phyloP scores from a whole-genome alignment of 2,888 invertebrate species.

The Rambutsinella grinnellia region DNA sequence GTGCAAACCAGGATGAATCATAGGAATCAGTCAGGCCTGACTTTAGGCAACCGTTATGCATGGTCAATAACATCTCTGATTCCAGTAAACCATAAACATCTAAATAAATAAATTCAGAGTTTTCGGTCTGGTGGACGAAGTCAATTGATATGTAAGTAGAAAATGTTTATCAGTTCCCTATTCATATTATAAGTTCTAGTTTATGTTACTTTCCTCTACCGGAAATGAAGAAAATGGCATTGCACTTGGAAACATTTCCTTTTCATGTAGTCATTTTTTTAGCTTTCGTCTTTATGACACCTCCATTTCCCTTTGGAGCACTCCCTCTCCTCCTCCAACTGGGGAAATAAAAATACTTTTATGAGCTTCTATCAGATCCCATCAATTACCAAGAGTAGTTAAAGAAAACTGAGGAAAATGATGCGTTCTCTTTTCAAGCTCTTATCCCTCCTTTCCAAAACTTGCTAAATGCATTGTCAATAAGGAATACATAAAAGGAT shows the following conservation, averaged over 20 bases:
- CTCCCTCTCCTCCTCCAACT: not conserved
- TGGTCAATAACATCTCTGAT: not conserved
- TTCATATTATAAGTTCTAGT: too few relatives aligned
- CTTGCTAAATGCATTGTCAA: too few relatives aligned
- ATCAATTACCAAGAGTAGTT: conserved; percentile 10
- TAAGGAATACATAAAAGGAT: too few relatives aligned
- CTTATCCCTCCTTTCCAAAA: not conserved
- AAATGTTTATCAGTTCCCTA: too few relatives aligned
- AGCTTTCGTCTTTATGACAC: conserved; percentile 40
- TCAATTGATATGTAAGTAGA: too few relatives aligned
- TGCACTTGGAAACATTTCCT: conserved; percentile 31
- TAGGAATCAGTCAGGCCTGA: not conserved
- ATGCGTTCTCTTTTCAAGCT: not conserved
- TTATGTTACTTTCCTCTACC: not conserved
- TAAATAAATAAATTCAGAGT: not conserved
- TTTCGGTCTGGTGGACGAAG: too few relatives aligned
- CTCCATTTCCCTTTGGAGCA: conserved; percentile 8
- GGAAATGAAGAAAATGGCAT: conserved; percentile 48
- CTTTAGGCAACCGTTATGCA: not conserved
- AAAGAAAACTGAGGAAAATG: not conserved
- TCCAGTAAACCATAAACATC: not conserved
- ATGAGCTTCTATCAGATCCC: conserved; percentile 16
- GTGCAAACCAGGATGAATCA: not conserved
- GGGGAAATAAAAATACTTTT: conserved; percentile 4
- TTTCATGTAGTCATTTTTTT: not conserved